Base-by-base conservation (phyloP, 2,888 invertebrate species). In the Eupeodes luniger region DNA sequence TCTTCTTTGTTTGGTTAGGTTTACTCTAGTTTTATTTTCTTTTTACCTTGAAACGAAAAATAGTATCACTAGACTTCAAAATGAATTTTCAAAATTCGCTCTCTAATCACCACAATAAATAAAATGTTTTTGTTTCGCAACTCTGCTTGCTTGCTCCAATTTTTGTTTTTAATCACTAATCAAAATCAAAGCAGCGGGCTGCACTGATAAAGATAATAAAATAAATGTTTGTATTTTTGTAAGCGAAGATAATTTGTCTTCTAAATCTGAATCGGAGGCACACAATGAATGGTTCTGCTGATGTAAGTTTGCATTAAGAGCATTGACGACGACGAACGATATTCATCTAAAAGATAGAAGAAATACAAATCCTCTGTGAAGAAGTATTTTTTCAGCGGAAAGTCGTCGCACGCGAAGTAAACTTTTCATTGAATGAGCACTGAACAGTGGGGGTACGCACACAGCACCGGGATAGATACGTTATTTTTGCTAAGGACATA, bases 51-150 rank as follows among this genome's bases (percentile, higher is more conserved):
- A 55, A 51, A 47, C 70, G 40, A 70, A 70, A 69, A 69, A 69
- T 53, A n/a, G 4, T 53, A 53, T 69, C 53, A 40, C 66, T 16
- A 70, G 11, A 34, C 27, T 5, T 1, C 27, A 27, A 27, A 57
- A 53, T 53, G 4, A 14, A 47, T 69, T 51, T 16, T 40, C 10
- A 27, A 55, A 70, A 53, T 47, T 7, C n/a, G 53, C 53, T 69
- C 51, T 69, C 34, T 16, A 36, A 51, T 51, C 1, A 12, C 12
- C 40, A 40, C 40, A 36, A 27, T 27, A 27, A 51, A 70, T 61
- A 16, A 36, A 51, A 70, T 61, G 36, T 75, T 61, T 61, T 75
- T 62, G 19, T 62, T 47, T 62, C 69, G 36, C 36, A 69, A 69
- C 27, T 64, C 9, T 40, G 40, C 40, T 40, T 9, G 40, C 11